Conservation (phyloP, 2,113 vertebrate genomes). For the Phyllostomus discolor region DNA sequence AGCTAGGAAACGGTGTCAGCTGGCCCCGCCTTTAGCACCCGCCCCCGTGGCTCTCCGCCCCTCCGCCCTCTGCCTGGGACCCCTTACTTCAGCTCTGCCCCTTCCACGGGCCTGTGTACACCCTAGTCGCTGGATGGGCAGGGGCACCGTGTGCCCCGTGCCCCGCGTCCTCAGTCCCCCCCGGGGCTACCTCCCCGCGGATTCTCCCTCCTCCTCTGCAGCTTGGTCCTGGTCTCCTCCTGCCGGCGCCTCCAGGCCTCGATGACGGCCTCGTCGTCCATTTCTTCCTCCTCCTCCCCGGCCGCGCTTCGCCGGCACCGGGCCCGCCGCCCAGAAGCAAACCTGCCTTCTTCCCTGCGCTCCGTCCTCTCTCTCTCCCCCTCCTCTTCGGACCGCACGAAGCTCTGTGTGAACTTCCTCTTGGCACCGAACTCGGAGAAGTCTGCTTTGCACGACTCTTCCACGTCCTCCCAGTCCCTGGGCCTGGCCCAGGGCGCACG, state of each 20-base stretch:
- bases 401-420: slow-evolving; percentile 84
- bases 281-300: slow-evolving; percentile 80
- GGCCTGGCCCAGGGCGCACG: slow-evolving; percentile 65
- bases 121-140: background rate
- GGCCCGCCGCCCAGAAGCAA: slow-evolving; percentile 73
- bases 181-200: slow-evolving; percentile 31
- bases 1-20: background rate
- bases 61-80: background rate
- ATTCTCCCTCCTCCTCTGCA: slow-evolving; percentile 77
- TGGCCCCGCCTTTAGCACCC: background rate
- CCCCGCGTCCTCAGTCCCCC: background rate
- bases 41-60: background rate
- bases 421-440: slow-evolving; percentile 80
- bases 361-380: slow-evolving; percentile 77
- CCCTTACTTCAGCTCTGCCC: background rate
- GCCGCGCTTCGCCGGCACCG: slow-evolving; percentile 71
- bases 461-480: slow-evolving; percentile 67
- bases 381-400: slow-evolving; percentile 79
- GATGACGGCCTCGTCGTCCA: slow-evolving; percentile 90
- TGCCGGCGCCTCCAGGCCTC: slow-evolving; percentile 90
- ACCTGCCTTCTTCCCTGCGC: slow-evolving; percentile 77
- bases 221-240: slow-evolving; percentile 84
- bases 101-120: background rate
- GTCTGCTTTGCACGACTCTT: slow-evolving; percentile 78
- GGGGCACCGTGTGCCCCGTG: background rate